Conservation (phyloP, 2,113 vertebrate genomes). For the Microtus oregoni region DNA sequence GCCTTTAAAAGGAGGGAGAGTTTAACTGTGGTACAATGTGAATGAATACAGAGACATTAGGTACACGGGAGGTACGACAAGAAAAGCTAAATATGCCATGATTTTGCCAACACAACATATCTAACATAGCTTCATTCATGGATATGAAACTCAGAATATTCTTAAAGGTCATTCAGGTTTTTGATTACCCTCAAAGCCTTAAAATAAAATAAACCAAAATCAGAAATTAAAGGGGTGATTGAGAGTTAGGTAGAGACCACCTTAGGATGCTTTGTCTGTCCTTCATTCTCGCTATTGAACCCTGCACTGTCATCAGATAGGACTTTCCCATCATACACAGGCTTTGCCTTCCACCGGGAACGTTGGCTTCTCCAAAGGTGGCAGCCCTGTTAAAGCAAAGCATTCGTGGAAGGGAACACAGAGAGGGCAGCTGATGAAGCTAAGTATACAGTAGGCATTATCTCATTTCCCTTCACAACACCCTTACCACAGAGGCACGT, state of each 20-base stretch:
- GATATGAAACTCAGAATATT: background rate
- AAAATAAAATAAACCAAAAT: background rate
- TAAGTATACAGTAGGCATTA: background rate
- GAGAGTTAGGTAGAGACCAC: background rate
- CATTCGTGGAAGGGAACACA: background rate
- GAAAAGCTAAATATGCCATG: background rate
- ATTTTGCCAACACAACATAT: background rate
- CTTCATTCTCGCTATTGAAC: background rate
- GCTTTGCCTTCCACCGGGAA: background rate
- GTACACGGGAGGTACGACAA: background rate
- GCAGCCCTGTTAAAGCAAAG: background rate
- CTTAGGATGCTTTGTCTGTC: background rate
- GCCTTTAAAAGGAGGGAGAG: background rate
- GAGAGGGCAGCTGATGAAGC: background rate
- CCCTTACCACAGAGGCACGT: background rate
- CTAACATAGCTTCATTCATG: background rate
- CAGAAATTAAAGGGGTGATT: background rate
- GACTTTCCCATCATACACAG: background rate
- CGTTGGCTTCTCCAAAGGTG: background rate
- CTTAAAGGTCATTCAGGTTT: background rate
- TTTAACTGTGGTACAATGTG: background rate
- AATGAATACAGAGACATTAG: background rate
- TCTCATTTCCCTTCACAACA: background rate
- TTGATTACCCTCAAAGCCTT: background rate
- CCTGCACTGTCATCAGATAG: background rate